Evolutionary conservation across 2,113 vertebrate genomes (phyloP).

Genomic region (Microtus pennsylvanicus): DNA sequence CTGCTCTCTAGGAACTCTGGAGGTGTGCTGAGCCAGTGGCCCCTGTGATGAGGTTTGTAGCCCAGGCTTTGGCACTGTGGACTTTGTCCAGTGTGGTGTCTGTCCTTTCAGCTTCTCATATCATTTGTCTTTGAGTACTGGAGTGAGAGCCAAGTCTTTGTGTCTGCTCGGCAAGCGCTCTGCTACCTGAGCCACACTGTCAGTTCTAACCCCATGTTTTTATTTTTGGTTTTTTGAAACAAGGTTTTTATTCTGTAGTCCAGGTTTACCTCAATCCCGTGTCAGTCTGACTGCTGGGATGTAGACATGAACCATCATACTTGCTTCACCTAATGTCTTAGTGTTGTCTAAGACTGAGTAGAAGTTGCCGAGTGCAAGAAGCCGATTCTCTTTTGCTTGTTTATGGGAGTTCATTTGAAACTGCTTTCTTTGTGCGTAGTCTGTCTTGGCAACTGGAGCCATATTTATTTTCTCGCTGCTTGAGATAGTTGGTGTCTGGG

Average conservation of each 20-base stretch:
- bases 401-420: neutral
- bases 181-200: neutral
- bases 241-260: neutral
- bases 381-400: neutral
- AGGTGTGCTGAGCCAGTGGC: neutral
- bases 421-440: neutral
- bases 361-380: neutral
- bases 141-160: neutral
- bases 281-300: neutral
- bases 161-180: neutral
- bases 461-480: neutral
- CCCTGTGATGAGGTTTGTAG: neutral
- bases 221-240: neutral
- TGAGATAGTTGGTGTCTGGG: too few relatives aligned
- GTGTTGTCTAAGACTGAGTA: neutral
- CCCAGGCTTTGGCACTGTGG: neutral
- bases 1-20: neutral
- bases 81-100: neutral
- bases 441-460: neutral
- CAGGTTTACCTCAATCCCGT: neutral
- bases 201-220: neutral
- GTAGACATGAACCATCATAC: neutral
- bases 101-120: neutral
- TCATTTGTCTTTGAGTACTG: neutral
- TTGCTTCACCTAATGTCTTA: neutral